Base-by-base conservation (phyloP, 2,797 vertebrate genomes). In the Ptychadena robeensis region DNA sequence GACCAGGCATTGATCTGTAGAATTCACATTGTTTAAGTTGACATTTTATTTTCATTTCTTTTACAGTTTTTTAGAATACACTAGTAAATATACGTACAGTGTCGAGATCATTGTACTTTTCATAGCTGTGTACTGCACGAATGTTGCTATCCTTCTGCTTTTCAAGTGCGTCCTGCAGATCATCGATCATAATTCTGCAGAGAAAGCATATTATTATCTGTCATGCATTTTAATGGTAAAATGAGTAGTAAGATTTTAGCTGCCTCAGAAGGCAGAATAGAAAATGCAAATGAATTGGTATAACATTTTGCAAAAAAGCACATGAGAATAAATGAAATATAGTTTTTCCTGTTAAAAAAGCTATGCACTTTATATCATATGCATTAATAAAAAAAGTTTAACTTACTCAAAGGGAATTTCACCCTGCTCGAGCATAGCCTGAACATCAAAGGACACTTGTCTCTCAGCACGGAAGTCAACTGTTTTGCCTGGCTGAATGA, bases 1-100 rank as follows among this genome's bases (percentile, higher is more conserved):
- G 93, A 95, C 98, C 98, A 99, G 37, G 91, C 86, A 89, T 95
- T 91, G 84, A 99, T 94, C 97, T 99, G 86, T 90, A 90, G 87
- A 87, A 79, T 32, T 81, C 74, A 86, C 80, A 72, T 9, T 28
- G 8, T 12, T 53, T 38, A 53, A 57, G 57, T 48, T 25, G 8
- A 35, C 12, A 35, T 27, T 7, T 11, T 22, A 6, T 9, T 12
- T 25, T 8, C 2, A 27, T 61, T 4, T 27, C 2, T 5, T 38
- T 11, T 18, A 14, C 25, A 5, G 63, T 14, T 69, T 4, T 15
- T 81, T 9, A 38, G 12, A 44, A 22, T 28, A 11, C 57, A 44
- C 22, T 15, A 10, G 40, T 53, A 78, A 30, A 32, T 12, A 31
- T 35, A 48, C 68, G 9, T 95, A 99, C 97, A 80, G 84, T 91